Conservation (phyloP, 2,888 invertebrate species). For the Phyllotreta cruciferae region DNA sequence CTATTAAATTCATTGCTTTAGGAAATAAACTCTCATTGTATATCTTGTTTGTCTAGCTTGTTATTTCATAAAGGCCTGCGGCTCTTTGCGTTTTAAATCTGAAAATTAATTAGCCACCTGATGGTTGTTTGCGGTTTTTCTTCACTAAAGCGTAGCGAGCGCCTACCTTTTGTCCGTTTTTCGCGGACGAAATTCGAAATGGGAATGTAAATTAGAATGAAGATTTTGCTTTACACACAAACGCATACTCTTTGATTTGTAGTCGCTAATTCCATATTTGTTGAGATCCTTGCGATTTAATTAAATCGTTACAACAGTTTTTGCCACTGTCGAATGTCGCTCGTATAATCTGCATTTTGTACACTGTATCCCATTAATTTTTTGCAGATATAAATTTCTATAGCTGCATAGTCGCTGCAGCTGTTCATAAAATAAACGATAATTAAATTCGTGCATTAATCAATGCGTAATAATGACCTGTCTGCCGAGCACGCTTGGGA, state of each 20-base stretch:
- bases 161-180: no score
- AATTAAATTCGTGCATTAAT: conserved; percentile 16
- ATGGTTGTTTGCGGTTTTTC: conserved; percentile 2
- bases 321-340: background rate
- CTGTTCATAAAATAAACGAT: conserved; percentile 11
- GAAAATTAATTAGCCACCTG: background rate
- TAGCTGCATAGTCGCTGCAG: background rate
- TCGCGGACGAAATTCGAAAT: no score
- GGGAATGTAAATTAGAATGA: no score
- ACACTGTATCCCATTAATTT: background rate
- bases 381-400: conserved; percentile 15
- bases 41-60: conserved; percentile 7
- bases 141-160: no score
- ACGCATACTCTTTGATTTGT: no score
- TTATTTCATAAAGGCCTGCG: conserved; percentile 1
- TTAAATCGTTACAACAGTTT: no score
- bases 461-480: conserved; percentile 3
- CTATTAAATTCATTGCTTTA: conserved; percentile 1
- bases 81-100: conserved; percentile 4
- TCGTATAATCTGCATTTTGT: background rate
- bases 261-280: no score
- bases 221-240: no score
- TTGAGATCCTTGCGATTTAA: no score
- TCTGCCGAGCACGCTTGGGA: conserved; percentile 1
- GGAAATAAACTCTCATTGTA: conserved; percentile 10